Evolutionary conservation across 2,797 vertebrate genomes (phyloP).

Genomic region (Melanotaenia boesemani): DNA sequence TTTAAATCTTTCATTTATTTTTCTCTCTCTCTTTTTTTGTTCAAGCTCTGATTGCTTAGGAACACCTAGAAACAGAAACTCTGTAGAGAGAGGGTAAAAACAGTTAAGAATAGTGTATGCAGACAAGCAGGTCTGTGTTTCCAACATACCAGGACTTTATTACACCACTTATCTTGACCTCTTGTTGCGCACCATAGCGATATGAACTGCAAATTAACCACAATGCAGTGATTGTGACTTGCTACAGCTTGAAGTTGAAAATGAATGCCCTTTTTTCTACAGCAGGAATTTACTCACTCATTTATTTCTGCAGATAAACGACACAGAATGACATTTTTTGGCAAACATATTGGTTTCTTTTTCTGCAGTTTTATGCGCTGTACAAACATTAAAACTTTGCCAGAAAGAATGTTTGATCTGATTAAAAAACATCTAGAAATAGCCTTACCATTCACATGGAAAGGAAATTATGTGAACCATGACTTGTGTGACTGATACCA

Average conservation of each 20-base stretch:
- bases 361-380: background rate
- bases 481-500: background rate
- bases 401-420: slow-evolving; percentile 13
- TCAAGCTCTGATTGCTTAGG: background rate
- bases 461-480: slow-evolving; percentile 14
- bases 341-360: slow-evolving; percentile 15
- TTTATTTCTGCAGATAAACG: slow-evolving; percentile 9
- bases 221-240: slow-evolving; percentile 28
- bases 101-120: slow-evolving; percentile 14
- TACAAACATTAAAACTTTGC: background rate
- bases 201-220: slow-evolving; percentile 25
- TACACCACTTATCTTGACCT: slow-evolving; percentile 32
- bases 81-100: slow-evolving; percentile 7
- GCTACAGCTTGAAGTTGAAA: slow-evolving; percentile 2
- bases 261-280: slow-evolving; percentile 25
- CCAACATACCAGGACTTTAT: slow-evolving; percentile 35
- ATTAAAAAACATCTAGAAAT: background rate
- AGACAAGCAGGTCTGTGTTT: slow-evolving; percentile 34
- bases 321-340: background rate
- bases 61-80: slow-evolving; percentile 13
- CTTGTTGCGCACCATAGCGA: slow-evolving; percentile 13
- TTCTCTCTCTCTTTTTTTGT: background rate
- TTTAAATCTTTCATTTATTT: background rate
- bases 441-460: background rate
- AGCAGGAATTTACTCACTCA: slow-evolving; percentile 1